Percentiles rank a stretch among this genome's conserved stretches.
These are phyloP conservation scores for Ephestia elutella DNA, from an alignment of 1,140 invertebrate species.

Conservation along the genomic window DNA sequence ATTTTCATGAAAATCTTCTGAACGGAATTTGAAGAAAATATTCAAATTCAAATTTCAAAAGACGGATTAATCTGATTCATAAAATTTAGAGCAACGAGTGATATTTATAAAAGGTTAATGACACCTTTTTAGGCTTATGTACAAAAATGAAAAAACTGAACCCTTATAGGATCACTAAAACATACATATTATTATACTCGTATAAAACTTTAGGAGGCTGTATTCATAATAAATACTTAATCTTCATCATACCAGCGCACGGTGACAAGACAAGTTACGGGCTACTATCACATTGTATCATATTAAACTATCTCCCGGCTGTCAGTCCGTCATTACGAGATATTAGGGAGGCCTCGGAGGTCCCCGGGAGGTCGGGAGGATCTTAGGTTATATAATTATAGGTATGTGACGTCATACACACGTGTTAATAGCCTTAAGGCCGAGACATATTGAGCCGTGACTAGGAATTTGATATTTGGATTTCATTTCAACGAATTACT, in stretches of 20 bases:
- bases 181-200: not conserved
- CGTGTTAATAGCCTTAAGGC: not conserved
- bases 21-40: too few relatives aligned
- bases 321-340: conserved; percentile 25
- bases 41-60: too few relatives aligned
- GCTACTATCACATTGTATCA: conserved; percentile 4
- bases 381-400: not conserved
- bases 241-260: not conserved
- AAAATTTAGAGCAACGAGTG: too few relatives aligned
- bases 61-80: too few relatives aligned
- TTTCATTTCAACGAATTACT: not conserved
- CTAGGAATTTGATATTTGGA: not conserved
- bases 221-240: not conserved
- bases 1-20: too few relatives aligned
- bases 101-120: too few relatives aligned
- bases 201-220: too few relatives aligned
- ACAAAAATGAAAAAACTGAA: too few relatives aligned
- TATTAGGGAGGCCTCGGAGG: conserved; percentile 22
- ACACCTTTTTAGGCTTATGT: too few relatives aligned
- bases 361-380: conserved; percentile 1
- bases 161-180: not conserved
- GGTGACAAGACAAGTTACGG: not conserved
- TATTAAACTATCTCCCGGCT: conserved; percentile 21
- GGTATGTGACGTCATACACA: not conserved
- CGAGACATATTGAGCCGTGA: not conserved